Conservation (phyloP, 2,888 invertebrate species). For the Sarcophaga variegata region DNA sequence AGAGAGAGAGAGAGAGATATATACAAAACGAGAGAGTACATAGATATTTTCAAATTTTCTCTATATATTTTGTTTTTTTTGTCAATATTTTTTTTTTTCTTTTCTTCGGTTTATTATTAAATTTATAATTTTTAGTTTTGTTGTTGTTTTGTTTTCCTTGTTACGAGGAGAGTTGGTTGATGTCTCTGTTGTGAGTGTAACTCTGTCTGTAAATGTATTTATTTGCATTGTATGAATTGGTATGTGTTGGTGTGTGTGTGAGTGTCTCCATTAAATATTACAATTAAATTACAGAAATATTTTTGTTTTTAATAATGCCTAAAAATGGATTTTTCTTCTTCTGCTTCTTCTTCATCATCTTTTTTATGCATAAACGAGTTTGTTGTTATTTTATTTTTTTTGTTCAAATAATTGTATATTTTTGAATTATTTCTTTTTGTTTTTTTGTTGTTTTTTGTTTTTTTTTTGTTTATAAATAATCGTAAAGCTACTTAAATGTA, state of each 20-base stretch:
- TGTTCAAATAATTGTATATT: constrained; percentile 70
- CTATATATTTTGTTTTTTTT: background rate
- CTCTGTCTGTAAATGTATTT: background rate
- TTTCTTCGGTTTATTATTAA: background rate
- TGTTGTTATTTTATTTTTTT: constrained; percentile 51
- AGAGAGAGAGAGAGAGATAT: background rate
- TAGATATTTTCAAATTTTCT: background rate
- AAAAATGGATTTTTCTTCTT: constrained; percentile 40
- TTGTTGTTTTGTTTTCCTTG: background rate
- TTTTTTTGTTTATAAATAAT: constrained; percentile 73
- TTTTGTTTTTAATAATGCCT: constrained; percentile 56
- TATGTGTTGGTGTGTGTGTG: background rate
- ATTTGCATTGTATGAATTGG: background rate
- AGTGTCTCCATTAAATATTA: constrained; percentile 41
- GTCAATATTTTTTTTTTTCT: background rate
- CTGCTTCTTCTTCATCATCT: background rate
- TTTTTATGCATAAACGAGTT: constrained; percentile 65
- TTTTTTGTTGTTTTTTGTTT: constrained; percentile 65
- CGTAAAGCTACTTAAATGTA: constrained; percentile 73
- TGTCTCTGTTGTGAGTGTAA: background rate
- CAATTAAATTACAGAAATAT: constrained; percentile 69
- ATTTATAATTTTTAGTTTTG: background rate
- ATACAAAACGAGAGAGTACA: background rate
- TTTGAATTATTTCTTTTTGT: constrained; percentile 66
- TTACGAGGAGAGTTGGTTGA: background rate